Conservation (phyloP, 2,113 vertebrate species). For the Corydoras maculifer region DNA sequence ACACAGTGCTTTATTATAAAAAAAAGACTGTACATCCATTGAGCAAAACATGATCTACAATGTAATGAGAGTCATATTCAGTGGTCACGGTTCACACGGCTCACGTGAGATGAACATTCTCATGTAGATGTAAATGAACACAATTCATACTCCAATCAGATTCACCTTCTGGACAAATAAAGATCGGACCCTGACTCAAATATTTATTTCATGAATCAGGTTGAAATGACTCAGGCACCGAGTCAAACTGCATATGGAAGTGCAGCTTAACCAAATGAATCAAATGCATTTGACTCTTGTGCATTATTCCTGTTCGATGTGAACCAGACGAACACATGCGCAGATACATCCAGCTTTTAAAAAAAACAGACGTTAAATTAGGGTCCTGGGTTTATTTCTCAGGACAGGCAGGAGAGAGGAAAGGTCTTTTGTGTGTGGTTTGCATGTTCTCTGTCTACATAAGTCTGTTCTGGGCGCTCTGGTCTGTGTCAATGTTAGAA, state of each 20-base stretch:
- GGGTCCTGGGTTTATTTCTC: no score
- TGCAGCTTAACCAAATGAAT: not conserved
- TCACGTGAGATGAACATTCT: not conserved
- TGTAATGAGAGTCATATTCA: not conserved
- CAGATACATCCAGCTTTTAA: no score
- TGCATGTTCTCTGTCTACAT: no score
- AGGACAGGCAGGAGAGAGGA: no score
- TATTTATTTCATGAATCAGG: not conserved
- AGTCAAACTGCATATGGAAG: not conserved
- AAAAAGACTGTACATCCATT: slow-evolving; percentile 2
- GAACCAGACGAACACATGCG: not conserved
- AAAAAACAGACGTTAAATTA: no score
- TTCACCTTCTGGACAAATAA: not conserved
- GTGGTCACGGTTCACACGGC: not conserved
- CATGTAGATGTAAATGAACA: not conserved
- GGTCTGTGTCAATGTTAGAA: no score
- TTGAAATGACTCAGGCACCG: not conserved
- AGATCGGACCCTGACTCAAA: no score
- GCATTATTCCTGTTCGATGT: not conserved
- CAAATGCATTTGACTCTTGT: not conserved
- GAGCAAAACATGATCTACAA: not conserved
- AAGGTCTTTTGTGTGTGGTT: no score
- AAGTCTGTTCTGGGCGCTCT: no score
- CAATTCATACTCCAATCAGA: not conserved
- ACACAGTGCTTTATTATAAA: not conserved